Evolutionary conservation across 1,140 invertebrate species (phyloP), one percentile per base, ranked within the genome.

Genomic region (Lineus longissimus): DNA sequence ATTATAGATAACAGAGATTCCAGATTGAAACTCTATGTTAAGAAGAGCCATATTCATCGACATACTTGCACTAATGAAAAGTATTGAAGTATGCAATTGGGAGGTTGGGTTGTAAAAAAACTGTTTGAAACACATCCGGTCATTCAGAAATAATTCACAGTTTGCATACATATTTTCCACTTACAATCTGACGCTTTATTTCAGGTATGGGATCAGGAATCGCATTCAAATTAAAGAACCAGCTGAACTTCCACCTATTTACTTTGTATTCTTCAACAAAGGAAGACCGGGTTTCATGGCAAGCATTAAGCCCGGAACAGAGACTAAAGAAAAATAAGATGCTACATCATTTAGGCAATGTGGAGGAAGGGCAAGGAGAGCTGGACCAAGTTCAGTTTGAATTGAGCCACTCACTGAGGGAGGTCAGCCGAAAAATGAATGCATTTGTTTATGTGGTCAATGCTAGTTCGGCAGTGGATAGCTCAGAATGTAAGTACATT

Each of bases 351-450:
- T n/a, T n/a, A n/a, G n/a, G n/a, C n/a, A n/a, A n/a, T n/a, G n/a
- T n/a, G n/a, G 62, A 64, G 17, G 55, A 64, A 40, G 40, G 89
- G 89, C 0, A 70, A 86, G 54, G 81, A 86, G 67, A 72, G 88
- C 11, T 13, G 11, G 11, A 43, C 19, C 11, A 43, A 43, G 19
- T 11, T 43, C 40, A 43, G 15, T 86, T 96, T 17, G 62, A 87
- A 55, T 62, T 78, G 4, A 68, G 67, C 19, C 70, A 70, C 25
- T 68, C 70, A 13, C 63, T 78, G n/a, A 66, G 70, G 65, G 72
- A 76, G 61, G 66, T 75, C 30, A 75, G 74, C 68, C 66, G 70
- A 29, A 71, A 69, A 31, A 61, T 78, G 19, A 72, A 76, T 69
- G 76, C 70, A 9, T 76, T 78, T 61, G 68, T 78, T n/a, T 78